A percentile compares a stretch with the other conserved stretches of the same genome.
These are phyloP conservation scores for Corythaixoides concolor DNA, from an alignment of 2,113 vertebrate genomes.

Conservation along the genomic window DNA sequence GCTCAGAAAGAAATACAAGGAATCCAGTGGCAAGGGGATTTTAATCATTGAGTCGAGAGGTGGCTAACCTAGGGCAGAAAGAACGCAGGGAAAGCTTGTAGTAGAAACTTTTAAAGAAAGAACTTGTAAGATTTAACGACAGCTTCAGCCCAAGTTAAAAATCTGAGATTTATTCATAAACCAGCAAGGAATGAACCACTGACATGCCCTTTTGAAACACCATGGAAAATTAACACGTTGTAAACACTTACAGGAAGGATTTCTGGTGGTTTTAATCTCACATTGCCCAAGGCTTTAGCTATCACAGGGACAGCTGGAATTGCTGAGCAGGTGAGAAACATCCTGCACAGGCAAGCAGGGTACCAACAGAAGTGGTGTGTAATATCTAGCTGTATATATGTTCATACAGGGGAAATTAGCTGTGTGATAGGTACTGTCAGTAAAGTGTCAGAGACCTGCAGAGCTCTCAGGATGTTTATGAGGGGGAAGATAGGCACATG, in stretches of 20 bases:
- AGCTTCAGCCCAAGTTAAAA: background rate
- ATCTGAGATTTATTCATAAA: background rate
- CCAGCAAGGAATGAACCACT: background rate
- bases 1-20: background rate
- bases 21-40: background rate
- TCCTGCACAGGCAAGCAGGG: background rate
- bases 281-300: background rate
- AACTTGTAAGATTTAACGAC: background rate
- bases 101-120: background rate
- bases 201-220: background rate
- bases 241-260: background rate
- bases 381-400: background rate
- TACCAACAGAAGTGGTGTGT: background rate
- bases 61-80: background rate
- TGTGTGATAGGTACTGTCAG: background rate
- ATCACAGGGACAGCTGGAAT: background rate
- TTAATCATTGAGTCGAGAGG: background rate
- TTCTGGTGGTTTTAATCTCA: background rate
- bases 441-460: background rate
- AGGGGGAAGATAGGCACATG: fast-evolving
- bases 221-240: background rate
- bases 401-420: background rate
- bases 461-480: background rate
- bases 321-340: conserved; percentile 11
- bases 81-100: background rate